A percentile compares a stretch with the other conserved stretches of the same genome.
phyloP scores from a whole-genome alignment of 1,140 invertebrate species.

The Euura lappo region DNA sequence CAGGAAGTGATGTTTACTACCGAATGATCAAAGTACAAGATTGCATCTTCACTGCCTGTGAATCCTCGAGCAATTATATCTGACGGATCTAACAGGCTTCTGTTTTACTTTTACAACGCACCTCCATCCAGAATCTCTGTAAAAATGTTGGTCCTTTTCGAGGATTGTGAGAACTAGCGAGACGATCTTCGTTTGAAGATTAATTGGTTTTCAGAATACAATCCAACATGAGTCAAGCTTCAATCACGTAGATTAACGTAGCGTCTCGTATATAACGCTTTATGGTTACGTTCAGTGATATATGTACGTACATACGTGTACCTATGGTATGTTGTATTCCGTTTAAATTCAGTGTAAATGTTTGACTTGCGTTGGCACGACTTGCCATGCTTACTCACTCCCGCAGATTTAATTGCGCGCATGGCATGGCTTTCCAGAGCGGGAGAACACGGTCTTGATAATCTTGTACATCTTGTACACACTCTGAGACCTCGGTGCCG shows the following conservation, averaged over 20 bases:
- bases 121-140: no score
- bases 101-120: no score
- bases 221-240: neutral
- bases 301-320: neutral
- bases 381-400: neutral
- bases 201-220: neutral
- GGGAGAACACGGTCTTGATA: neutral
- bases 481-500: neutral
- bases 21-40: no score
- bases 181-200: no score
- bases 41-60: no score
- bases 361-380: neutral
- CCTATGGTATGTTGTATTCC: neutral
- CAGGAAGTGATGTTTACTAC: no score
- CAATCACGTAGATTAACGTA: neutral
- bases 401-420: neutral
- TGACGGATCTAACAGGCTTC: no score
- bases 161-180: no score
- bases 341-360: constrained; percentile 6
- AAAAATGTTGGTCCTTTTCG: no score
- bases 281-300: constrained; percentile 2
- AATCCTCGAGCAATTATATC: no score
- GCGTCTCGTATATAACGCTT: no score
- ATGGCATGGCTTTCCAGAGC: neutral
- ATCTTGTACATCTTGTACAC: neutral